A percentile compares a stretch with the other conserved stretches of the same genome.
Evolutionary conservation across 2,113 vertebrate species (phyloP).

Genomic region (Octodon degus): DNA sequence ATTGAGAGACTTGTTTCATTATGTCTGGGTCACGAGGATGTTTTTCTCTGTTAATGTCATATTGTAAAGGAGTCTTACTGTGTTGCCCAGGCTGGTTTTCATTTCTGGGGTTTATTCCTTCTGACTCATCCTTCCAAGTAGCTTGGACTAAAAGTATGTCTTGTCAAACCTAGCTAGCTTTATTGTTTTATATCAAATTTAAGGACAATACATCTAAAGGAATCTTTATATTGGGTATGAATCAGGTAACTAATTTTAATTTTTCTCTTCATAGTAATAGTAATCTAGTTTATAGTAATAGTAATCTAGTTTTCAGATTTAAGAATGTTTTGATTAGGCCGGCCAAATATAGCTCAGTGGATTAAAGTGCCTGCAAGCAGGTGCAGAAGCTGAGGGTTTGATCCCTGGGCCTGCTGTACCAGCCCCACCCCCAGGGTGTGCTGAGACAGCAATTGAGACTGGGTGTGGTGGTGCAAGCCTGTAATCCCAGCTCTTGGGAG

Average conservation of each 20-base stretch:
- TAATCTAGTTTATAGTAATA: not conserved
- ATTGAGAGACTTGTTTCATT: not conserved
- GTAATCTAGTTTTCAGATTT: not conserved
- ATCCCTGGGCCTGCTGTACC: too few species aligned
- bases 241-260: not conserved
- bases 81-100: not conserved
- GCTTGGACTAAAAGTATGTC: not conserved
- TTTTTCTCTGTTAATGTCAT: not conserved
- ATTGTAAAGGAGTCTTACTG: too few species aligned
- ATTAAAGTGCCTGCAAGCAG: too few species aligned
- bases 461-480: too few species aligned
- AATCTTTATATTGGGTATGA: not conserved
- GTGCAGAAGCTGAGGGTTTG: too few species aligned
- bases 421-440: too few species aligned
- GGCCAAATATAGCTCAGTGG: too few species aligned
- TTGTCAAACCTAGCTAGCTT: not conserved
- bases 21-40: not conserved
- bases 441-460: too few species aligned
- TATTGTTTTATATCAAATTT: not conserved
- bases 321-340: slow-evolving; percentile 27
- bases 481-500: too few species aligned
- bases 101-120: not conserved
- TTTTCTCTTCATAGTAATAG: not conserved
- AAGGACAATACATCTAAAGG: not conserved
- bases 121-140: not conserved